Percentiles rank a stretch among this genome's conserved stretches.
Evolutionary conservation across 2,113 vertebrate species (phyloP).

Genomic region (Xenopus borealis): DNA sequence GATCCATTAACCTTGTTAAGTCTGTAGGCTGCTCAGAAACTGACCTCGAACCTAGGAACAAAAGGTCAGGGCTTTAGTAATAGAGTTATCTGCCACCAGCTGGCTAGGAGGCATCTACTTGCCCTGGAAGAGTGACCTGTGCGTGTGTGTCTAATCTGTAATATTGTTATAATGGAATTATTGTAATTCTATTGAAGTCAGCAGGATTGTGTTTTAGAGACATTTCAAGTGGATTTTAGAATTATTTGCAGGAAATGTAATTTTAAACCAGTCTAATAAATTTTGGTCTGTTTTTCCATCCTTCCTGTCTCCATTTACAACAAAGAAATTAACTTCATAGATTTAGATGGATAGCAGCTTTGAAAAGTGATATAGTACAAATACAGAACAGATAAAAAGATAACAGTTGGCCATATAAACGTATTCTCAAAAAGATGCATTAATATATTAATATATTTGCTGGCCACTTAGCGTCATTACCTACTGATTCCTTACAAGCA

Average conservation of each 20-base stretch:
- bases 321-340: too few relatives aligned
- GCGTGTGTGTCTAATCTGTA: constrained; percentile 33
- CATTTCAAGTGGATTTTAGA: constrained; percentile 9
- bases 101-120: constrained; percentile 16
- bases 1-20: constrained; percentile 43
- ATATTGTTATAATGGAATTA: constrained; percentile 42
- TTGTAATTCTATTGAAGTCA: constrained; percentile 27
- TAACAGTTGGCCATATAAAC: too few relatives aligned
- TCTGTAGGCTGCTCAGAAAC: constrained; percentile 28
- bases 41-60: constrained; percentile 21
- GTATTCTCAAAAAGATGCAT: too few relatives aligned
- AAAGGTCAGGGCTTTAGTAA: constrained; percentile 36
- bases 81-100: constrained; percentile 41
- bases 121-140: constrained; percentile 25
- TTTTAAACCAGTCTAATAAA: not conserved
- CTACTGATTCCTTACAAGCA: too few relatives aligned
- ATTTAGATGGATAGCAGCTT: too few relatives aligned
- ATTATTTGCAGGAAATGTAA: not conserved
- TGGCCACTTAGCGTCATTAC: too few relatives aligned
- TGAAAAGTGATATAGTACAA: too few relatives aligned
- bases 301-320: too few relatives aligned
- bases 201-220: constrained; percentile 18
- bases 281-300: too few relatives aligned
- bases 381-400: too few relatives aligned
- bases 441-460: too few relatives aligned